phyloP scores from a whole-genome alignment of 2,888 invertebrate species.

The Sinotaia quadrata region DNA sequence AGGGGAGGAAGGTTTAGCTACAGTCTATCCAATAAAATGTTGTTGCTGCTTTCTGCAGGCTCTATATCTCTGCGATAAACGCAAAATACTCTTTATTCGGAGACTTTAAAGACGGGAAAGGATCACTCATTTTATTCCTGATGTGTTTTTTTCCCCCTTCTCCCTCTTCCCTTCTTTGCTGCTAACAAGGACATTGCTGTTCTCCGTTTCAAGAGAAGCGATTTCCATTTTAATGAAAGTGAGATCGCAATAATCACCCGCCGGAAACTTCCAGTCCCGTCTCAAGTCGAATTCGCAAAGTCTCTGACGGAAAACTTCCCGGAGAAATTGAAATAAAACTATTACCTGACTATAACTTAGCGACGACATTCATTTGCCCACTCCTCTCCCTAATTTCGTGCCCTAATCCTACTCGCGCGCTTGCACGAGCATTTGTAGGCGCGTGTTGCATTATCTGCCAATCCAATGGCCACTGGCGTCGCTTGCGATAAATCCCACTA shows the following conservation, averaged over 20 bases:
- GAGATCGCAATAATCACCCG: conserved; percentile 44
- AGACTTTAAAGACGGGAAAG: neutral
- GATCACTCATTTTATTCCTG: neutral
- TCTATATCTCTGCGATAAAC: neutral
- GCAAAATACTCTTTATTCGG: neutral
- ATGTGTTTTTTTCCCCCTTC: neutral
- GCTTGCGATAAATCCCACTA: conserved; percentile 25
- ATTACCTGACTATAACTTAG: conserved; percentile 38
- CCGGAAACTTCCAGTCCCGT: conserved; percentile 7
- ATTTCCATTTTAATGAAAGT: conserved; percentile 55
- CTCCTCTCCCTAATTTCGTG: conserved; percentile 25
- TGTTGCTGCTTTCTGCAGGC: too few species aligned
- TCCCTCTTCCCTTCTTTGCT: neutral
- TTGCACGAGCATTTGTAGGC: neutral
- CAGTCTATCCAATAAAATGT: too few species aligned
- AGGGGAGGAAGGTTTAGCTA: too few species aligned
- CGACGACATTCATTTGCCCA: conserved; percentile 30
- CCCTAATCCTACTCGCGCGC: conserved; percentile 16
- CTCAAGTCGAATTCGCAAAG: conserved; percentile 14
- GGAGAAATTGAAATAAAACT: conserved; percentile 49
- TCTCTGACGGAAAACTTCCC: conserved; percentile 21
- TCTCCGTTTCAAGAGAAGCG: too few species aligned
- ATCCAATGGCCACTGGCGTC: conserved; percentile 26
- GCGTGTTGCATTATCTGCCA: conserved; percentile 21
- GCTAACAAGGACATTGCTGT: too few species aligned